A percentile compares a stretch with the other conserved stretches of the same genome.
Conservation (phyloP, 2,888 invertebrate genomes). For the Thera britannica region DNA sequence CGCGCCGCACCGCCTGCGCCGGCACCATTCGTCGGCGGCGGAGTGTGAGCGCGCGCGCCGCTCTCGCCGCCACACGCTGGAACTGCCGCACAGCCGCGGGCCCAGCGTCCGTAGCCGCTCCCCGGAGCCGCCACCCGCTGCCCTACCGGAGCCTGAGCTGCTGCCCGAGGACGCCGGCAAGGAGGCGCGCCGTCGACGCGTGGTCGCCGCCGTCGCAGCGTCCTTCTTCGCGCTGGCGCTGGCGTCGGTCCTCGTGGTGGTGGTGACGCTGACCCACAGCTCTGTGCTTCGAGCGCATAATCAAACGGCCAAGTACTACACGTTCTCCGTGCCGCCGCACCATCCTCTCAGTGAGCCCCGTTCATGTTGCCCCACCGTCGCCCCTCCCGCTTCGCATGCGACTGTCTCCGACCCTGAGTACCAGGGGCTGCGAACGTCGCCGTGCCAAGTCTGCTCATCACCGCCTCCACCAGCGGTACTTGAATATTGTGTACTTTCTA, state of each 20-base stretch:
- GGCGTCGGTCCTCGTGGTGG: slow-evolving; percentile 90
- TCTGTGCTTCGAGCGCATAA: slow-evolving; percentile 86
- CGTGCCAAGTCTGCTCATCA: slow-evolving; percentile 64
- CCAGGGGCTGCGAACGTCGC: slow-evolving; percentile 83
- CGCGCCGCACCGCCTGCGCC: slow-evolving; percentile 77
- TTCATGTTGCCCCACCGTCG: slow-evolving; percentile 85
- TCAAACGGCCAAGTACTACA: slow-evolving; percentile 87
- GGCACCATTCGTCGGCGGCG: slow-evolving; percentile 80
- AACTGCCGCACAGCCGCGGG: slow-evolving; percentile 75
- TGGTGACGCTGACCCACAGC: slow-evolving; percentile 91
- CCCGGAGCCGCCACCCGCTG: slow-evolving; percentile 70
- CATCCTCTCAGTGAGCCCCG: slow-evolving; percentile 85
- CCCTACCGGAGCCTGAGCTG: slow-evolving; percentile 69
- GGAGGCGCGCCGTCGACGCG: slow-evolving; percentile 87
- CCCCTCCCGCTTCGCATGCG: slow-evolving; percentile 85
- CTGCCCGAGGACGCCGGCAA: slow-evolving; percentile 85
- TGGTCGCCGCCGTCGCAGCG: slow-evolving; percentile 89
- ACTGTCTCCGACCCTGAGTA: slow-evolving; percentile 83
- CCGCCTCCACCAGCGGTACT: slow-evolving; percentile 74
- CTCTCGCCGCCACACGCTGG: slow-evolving; percentile 75
- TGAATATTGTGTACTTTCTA: slow-evolving; percentile 61
- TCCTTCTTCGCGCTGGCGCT: slow-evolving; percentile 90
- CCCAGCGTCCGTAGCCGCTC: slow-evolving; percentile 78
- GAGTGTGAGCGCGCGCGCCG: slow-evolving; percentile 80
- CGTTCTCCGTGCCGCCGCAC: slow-evolving; percentile 86